Base-by-base conservation (phyloP, 2,888 invertebrate genomes). In the Barypeithes pellucidus region DNA sequence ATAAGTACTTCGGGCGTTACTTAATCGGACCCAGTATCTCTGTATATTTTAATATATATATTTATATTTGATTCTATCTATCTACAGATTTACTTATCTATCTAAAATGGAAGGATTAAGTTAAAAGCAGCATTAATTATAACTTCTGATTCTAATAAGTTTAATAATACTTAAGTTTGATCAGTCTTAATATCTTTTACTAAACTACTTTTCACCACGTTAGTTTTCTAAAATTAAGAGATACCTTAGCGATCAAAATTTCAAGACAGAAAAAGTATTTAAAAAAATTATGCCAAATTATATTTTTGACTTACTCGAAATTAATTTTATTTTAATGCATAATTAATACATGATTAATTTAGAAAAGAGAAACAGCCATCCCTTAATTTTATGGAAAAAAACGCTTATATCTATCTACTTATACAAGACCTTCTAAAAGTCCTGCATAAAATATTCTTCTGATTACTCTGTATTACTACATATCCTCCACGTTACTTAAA, bases 141-240 rank as follows among this genome's bases (percentile, higher is more conserved):
- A 54, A 8, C 45, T 59, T 50, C 47, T 39, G 24, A 63, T 29
- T 57, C 63, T 47, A 71, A 65, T 3, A 8, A 65, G 29, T 65
- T 29, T 43, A 71, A 54, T 73, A 73, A 73, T 73, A 73, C 73
- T 73, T 68, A 73, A 14, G 63, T 73, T 61, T 67, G 61, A 72
- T 72, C 73, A 73, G 73, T 73, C 73, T 73, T 73, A 50, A 61
- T 63, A 63, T 59, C 68, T 54, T 67, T 63, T 39, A 60, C 59
- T 60, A 60, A 69, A 61, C 18, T 50, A 36, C 12, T 36, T 52
- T 61, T 52, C 12, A 52, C 67, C 61, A 67, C 45, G 33, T 62
- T 54, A 33, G 47, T 2, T 60, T 43, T 47, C 7, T 5, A 8
- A 61, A 61, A 60, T 61, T 60, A 66, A 22, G 65, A 59, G 60